Evolutionary conservation across 2,888 invertebrate species (phyloP), one percentile per base, ranked within the genome.

Genomic region (Andrena flavipes): DNA sequence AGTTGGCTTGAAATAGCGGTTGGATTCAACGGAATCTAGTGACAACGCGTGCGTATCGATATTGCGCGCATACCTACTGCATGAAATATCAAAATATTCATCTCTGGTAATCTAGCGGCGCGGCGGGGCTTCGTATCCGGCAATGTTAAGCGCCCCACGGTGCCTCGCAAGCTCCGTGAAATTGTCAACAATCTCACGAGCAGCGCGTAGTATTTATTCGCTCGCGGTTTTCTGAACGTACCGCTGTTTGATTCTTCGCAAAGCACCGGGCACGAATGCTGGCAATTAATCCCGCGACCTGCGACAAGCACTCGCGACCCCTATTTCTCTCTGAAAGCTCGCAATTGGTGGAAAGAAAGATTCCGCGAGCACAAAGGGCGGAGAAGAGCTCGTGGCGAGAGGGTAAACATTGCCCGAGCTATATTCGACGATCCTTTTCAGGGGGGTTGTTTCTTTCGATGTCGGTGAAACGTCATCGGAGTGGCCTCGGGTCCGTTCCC

Each of bases 401-500:
- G 60, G 30, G 80, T 77, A 85, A 85, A 80, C 76, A 76, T 67
- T 63, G 70, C 86, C 76, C 59, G 62, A 68, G 74, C 23, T 71
- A 67, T 59, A 71, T 82, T 68, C 76, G 80, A 59, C 72, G 73
- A 74, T 74, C 73, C 76, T 56, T 86, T 85, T 76, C 80, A 73
- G 49, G 33, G n/a, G 54, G 54, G 48, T 64, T 59, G 54, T 74
- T 70, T 67, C 69, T 69, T 78, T 65, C 67, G 74, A 71, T 30
- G 75, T 63, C 67, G 80, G 51, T 69, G 67, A 75, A 79, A 80
- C 74, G 76, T 77, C 76, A 87, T 78, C 79, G 84, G 80, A 42
- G 81, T 74, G 88, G 87, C 89, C 87, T 88, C 90, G 86, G 59
- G 59, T 84, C 77, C 76, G 65, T 82, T 85, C 83, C 77, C 85